Conservation (phyloP, 2,797 vertebrate species). For the Chrysocyon brachyurus region DNA sequence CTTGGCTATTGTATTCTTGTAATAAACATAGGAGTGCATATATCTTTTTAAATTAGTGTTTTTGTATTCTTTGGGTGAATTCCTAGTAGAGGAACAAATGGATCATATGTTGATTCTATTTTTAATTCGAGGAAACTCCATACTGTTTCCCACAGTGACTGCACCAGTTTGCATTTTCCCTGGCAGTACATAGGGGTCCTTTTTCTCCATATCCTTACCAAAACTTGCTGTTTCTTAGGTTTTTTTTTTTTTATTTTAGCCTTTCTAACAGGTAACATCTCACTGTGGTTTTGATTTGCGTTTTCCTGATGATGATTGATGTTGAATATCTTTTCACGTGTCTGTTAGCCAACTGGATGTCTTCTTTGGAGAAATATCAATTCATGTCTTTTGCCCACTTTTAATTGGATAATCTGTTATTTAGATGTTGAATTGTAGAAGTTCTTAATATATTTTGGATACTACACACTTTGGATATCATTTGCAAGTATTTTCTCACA, state of each 20-base stretch:
- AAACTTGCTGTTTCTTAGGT: not conserved
- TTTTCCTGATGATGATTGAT: no score
- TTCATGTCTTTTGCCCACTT: not conserved
- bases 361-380: not conserved
- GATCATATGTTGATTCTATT: not conserved
- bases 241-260: not conserved
- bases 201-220: not conserved
- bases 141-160: not conserved
- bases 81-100: not conserved
- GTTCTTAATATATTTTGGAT: not conserved
- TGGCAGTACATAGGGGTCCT: no score
- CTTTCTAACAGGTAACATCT: not conserved
- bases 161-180: not conserved
- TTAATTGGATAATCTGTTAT: not conserved
- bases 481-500: not conserved
- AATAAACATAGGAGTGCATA: not conserved
- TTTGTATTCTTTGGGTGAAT: not conserved
- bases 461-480: not conserved
- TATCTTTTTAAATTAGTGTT: not conserved
- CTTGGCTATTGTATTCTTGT: not conserved
- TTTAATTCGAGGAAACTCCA: not conserved
- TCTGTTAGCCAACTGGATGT: no score
- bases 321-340: no score
- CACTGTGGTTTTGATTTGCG: not conserved
- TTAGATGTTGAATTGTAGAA: not conserved